Conservation (phyloP, 2,888 invertebrate species). For the Patella pellucida region DNA sequence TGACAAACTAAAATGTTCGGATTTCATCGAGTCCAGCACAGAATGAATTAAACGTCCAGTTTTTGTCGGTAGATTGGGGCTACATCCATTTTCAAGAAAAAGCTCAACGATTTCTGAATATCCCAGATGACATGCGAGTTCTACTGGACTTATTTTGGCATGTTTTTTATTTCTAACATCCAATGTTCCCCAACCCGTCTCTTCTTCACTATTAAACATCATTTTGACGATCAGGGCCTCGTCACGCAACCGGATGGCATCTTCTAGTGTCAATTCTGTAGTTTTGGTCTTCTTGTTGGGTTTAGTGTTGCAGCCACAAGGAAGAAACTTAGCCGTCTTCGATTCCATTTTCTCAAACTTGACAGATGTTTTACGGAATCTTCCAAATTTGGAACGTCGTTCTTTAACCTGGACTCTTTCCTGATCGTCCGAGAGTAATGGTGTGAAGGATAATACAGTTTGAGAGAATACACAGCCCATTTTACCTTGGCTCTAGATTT, state of each 20-base stretch:
- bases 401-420: background rate
- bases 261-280: background rate
- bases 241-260: background rate
- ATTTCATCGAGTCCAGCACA: slow-evolving; percentile 40
- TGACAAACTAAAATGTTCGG: slow-evolving; percentile 31
- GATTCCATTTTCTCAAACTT: slow-evolving; percentile 7
- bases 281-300: background rate
- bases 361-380: background rate
- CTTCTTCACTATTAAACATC: slow-evolving; percentile 3
- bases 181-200: background rate
- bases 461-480: slow-evolving; percentile 3
- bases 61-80: slow-evolving; percentile 49
- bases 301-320: background rate
- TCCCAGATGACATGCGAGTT: slow-evolving; percentile 44
- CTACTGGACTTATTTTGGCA: slow-evolving; percentile 35
- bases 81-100: slow-evolving; percentile 49
- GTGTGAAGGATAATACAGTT: background rate
- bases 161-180: background rate
- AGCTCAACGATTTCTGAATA: slow-evolving; percentile 42
- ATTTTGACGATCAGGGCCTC: background rate
- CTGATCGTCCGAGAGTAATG: background rate
- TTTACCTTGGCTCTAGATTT: background rate
- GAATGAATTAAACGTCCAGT: slow-evolving; percentile 48
- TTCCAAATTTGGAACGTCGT: background rate
- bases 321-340: background rate